Evolutionary conservation across 2,797 vertebrate species (phyloP), one percentile per base, ranked within the genome.

Genomic region (Apogon hyalosoma): DNA sequence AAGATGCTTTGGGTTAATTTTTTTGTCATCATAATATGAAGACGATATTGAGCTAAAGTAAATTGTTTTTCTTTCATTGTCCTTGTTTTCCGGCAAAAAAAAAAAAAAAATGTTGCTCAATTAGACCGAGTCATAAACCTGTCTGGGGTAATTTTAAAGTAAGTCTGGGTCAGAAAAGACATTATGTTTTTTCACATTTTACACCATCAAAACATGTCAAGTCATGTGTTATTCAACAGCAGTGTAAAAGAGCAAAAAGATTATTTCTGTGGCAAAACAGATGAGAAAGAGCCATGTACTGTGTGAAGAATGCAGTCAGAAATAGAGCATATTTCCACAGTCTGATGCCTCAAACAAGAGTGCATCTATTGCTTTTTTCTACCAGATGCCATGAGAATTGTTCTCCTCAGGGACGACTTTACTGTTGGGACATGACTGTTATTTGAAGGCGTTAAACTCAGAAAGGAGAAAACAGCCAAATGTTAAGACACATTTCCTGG

Each of bases 131-230:
- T 10, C 33, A 36, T 36, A 36, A 36, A 60, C 47, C 18, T 0
- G 10, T 62, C 50, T 68, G 43, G 63, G 55, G 55, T 41, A 62
- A 16, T 58, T 70, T 16, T 66, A 38, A 40, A 69, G 74, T 60
- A 21, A 77, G 42, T 50, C 31, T 41, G 4, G 4, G 6, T 71
- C 63, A 50, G 33, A 36, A 50, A 41, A 47, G 56, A 24, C 41
- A 16, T 46, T 71, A 57, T 18, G 42, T 19, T 48, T 67, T 28
- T 64, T 75, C 6, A 40, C 12, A 65, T 55, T 74, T 70, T 54
- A 40, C 31, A 62, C 43, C 47, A 16, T 58, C n/a, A 43, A 66
- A 73, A 33, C 36, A n/a, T 42, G 40, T 18, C 48, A 47, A 18
- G 48, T 46, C 14, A 40, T 49, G 33, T 57, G 36, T 50, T 52